Evolutionary conservation across 1,140 invertebrate species (phyloP), one percentile per base, ranked within the genome.

Genomic region (Drosophila murphyi): DNA sequence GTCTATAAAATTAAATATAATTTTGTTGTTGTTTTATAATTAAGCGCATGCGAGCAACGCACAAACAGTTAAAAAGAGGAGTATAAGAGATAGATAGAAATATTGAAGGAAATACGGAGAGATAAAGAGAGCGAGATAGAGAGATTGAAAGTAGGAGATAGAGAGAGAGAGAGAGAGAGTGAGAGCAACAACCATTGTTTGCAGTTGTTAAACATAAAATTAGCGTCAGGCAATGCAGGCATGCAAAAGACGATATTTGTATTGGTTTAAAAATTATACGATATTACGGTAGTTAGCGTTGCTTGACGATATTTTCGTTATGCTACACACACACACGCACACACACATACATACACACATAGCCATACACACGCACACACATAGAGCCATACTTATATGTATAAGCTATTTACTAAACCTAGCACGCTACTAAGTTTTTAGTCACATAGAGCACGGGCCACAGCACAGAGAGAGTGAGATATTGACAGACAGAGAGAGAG

Each of bases 351-450:
- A 50, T 20, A 20, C 56, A 64, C 54, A 63, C 43, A 62, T 60
- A 72, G 47, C 73, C 76, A 76, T 51, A 59, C 70, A 69, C 29
- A 52, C 47, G 43, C 47, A 72, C 41, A 78, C 41, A 65, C 50
- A 52, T 10, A 55, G 50, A 77, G 41, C 64, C 61, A 64, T 37
- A 80, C 55, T 59, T 76, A 55, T 61, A 57, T 78, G 51, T 52
- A 57, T 80, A 86, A 88, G 83, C 80, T 87, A 70, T 57, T 7
- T 63, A 83, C 83, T 88, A 89, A 71, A 70, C 80, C 83, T 87
- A 87, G 85, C 80, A 79, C 82, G 82, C 82, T 83, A 85, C 78
- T 86, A 80, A 80, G 60, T 80, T 83, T 67, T 86, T 75, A 73
- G 68, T 82, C 67, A 80, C 77, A 80, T 54, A 86, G 63, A 85